These are phyloP conservation scores for Rhinolophus sinicus DNA, from an alignment of 2,113 vertebrate genomes.

Conservation along the genomic window DNA sequence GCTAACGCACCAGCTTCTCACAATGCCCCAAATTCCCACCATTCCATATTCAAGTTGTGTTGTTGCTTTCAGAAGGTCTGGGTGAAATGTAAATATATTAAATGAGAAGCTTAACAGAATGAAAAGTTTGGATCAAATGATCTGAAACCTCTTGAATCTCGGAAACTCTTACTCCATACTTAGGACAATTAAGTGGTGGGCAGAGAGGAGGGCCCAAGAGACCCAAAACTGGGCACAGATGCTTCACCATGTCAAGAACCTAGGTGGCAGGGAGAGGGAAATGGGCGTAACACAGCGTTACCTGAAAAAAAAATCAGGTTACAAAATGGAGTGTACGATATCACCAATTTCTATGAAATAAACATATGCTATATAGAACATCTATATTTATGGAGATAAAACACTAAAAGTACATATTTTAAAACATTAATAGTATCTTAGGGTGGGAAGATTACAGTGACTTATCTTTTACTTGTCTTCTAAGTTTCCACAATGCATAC, in stretches of 20 bases:
- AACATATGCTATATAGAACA: background rate
- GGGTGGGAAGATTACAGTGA: background rate
- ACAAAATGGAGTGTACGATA: background rate
- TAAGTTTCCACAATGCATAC: background rate
- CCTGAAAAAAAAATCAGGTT: too few species aligned
- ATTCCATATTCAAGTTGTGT: background rate
- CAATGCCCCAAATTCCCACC: background rate
- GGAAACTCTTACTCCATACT: background rate
- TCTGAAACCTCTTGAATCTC: background rate
- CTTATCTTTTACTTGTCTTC: background rate
- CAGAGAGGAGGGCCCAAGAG: background rate
- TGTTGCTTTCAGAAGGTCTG: background rate
- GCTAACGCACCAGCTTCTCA: background rate
- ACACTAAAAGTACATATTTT: background rate
- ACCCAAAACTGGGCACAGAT: background rate
- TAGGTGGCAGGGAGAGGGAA: background rate
- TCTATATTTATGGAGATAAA: background rate
- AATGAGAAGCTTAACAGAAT: background rate
- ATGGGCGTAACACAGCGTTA: fast-evolving
- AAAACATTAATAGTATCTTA: background rate
- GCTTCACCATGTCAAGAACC: background rate
- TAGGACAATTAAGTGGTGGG: background rate
- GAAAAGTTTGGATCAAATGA: background rate
- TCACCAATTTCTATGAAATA: background rate
- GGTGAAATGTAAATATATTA: background rate